Percentiles rank a stretch among this genome's conserved stretches.
Conservation (phyloP, 2,888 invertebrate genomes). For the Caenorhabditis becei region DNA sequence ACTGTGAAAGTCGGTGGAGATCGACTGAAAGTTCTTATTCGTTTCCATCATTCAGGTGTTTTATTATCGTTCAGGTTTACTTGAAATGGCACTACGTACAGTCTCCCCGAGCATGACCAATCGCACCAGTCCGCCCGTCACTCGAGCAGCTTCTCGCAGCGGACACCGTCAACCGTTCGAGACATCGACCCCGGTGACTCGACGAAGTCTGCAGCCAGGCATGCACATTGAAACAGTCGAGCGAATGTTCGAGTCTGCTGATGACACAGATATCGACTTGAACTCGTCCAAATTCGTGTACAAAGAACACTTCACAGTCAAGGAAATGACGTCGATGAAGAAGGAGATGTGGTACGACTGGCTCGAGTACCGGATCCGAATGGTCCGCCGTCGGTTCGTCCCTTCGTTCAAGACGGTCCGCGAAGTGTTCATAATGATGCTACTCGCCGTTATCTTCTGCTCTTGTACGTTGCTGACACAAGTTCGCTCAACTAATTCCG, state of each 20-base stretch:
- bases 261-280: slow-evolving; percentile 27
- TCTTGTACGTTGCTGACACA: slow-evolving; percentile 16
- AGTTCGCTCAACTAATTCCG: no score
- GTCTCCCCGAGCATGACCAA: slow-evolving; percentile 41
- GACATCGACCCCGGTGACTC: slow-evolving; percentile 29
- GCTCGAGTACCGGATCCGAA: slow-evolving; percentile 25
- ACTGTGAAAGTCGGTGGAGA: slow-evolving; percentile 23
- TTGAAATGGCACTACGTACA: slow-evolving; percentile 40
- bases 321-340: slow-evolving; percentile 33
- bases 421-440: slow-evolving; percentile 8
- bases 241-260: slow-evolving; percentile 37
- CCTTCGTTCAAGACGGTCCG: slow-evolving; percentile 11
- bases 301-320: slow-evolving; percentile 41
- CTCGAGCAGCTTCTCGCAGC: slow-evolving; percentile 43
- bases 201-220: slow-evolving; percentile 18
- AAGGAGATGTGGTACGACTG: slow-evolving; percentile 39
- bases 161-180: slow-evolving; percentile 1
- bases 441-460: slow-evolving; percentile 3
- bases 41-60: no score
- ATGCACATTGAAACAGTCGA: slow-evolving; percentile 26
- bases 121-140: slow-evolving; percentile 40
- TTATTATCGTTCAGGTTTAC: neutral
- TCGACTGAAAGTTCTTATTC: slow-evolving; percentile 42
- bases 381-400: slow-evolving; percentile 24
- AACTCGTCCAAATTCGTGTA: slow-evolving; percentile 44